These are phyloP conservation scores for Mesopsocus fuscifrons DNA, from an alignment of 2,888 invertebrate species.

Conservation along the genomic window DNA sequence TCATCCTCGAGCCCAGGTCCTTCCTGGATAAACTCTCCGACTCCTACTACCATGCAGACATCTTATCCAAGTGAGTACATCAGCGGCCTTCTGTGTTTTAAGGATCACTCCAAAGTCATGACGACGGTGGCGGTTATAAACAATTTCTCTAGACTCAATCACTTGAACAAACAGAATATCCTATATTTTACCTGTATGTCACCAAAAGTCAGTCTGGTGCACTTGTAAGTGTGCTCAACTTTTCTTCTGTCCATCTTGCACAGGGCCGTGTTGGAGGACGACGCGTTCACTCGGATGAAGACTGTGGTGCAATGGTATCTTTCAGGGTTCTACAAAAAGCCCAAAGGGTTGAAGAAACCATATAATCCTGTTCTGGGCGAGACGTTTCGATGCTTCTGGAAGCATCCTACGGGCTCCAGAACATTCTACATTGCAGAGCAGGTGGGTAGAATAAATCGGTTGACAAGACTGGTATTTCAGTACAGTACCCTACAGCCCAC, in stretches of 20 bases:
- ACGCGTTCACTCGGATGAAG: conserved; percentile 81
- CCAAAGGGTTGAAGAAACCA: conserved; percentile 86
- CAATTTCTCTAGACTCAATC: too few species aligned
- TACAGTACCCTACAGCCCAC: too few species aligned
- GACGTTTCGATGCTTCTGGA: conserved; percentile 81
- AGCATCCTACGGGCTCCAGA: conserved; percentile 57
- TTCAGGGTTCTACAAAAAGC: conserved; percentile 84
- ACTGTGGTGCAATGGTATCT: conserved; percentile 77
- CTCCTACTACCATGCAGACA: conserved; percentile 85
- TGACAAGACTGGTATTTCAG: too few species aligned
- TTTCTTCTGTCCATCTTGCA: too few species aligned
- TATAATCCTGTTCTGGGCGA: conserved; percentile 91
- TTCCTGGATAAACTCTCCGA: conserved; percentile 86
- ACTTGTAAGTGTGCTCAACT: too few species aligned
- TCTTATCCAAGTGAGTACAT: conserved; percentile 56
- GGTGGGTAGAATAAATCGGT: too few species aligned
- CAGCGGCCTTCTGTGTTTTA: conserved; percentile 4
- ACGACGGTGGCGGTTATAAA: too few species aligned
- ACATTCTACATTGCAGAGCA: conserved; percentile 90
- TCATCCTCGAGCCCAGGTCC: conserved; percentile 82
- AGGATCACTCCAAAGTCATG: too few species aligned
- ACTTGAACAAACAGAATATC: too few species aligned
- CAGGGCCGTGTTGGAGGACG: conserved; percentile 66
- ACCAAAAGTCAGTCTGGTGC: too few species aligned
- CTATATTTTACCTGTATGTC: too few species aligned